A percentile compares a stretch with the other conserved stretches of the same genome.
These are phyloP conservation scores for Lampris megalopsis DNA, from an alignment of 2,113 vertebrate genomes.

Conservation along the genomic window DNA sequence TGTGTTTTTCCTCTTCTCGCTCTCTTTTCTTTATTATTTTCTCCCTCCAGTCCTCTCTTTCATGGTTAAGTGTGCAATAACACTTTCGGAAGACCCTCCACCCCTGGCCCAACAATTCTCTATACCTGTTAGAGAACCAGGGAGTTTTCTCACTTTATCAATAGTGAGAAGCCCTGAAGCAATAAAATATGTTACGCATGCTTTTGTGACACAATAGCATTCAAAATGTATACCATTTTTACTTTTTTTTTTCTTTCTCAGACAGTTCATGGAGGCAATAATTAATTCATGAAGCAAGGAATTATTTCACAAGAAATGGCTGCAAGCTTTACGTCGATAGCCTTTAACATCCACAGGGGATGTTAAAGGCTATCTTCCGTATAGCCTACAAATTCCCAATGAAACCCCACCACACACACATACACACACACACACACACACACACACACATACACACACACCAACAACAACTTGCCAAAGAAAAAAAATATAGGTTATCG, in stretches of 20 bases:
- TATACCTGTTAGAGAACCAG: conserved; percentile 26
- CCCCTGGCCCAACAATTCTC: conserved; percentile 40
- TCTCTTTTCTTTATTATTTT: neutral
- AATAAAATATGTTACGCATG: conserved; percentile 27
- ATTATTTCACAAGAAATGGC: conserved; percentile 54
- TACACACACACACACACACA: no score
- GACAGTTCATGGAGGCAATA: conserved; percentile 9
- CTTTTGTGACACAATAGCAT: conserved; percentile 24
- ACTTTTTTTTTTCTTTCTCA: neutral
- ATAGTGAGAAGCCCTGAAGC: conserved; percentile 33
- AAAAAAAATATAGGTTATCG: conserved; percentile 15
- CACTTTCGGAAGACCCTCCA: conserved; percentile 35
- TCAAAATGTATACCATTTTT: neutral
- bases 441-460: neutral
- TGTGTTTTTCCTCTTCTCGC: conserved; percentile 1
- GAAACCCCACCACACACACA: no score
- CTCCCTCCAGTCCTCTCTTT: neutral
- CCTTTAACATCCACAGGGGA: conserved; percentile 30
- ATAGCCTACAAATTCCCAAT: no score
- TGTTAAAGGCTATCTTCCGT: neutral
- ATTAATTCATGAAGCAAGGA: conserved; percentile 54
- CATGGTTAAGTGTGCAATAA: neutral
- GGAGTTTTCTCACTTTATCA: conserved; percentile 15
- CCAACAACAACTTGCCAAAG: neutral
- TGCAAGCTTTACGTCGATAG: conserved; percentile 20